Base-by-base conservation (phyloP, 1,140 invertebrate genomes). In the Drosophila littoralis region DNA sequence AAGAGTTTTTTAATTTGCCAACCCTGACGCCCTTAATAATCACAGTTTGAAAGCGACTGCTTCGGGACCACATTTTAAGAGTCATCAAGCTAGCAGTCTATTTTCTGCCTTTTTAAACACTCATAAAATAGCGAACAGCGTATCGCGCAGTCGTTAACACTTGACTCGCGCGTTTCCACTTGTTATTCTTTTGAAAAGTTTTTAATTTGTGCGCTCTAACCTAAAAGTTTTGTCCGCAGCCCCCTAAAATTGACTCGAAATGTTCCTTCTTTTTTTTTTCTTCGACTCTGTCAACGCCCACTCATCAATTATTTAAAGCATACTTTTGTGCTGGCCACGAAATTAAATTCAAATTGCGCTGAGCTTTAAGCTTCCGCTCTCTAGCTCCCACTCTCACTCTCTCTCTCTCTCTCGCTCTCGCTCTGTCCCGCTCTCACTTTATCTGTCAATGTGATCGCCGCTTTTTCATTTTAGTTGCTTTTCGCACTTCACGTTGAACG, bases 381-480 rank as follows among this genome's bases (percentile, higher is more conserved):
- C 15, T 6, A 9, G 6, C 15, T 7, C 15, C 7, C 43, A 7
- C 17, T 7, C 45, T 5, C 45, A 8, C 2, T 46, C 5, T 13
- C 45, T 22, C 17, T 17, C 8, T 12, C 46, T 28, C 43, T 2
- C 43, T 9, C n/a, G n/a, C 45, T 22, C 17, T 17, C 8, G 6
- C 46, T 28, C 43, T 2, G 15, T 9, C 45, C 6, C 45, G 7
- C 45, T 22, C 43, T n/a, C 45, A 28, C 22, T 28, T 48, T 28
- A 28, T 28, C 46, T 6, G 3, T 4, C 5, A 43, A 28, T 69
- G 28, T 38, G 67, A 70, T 63, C 67, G 50, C 17, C 10, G 60
- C 72, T 76, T 61, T 80, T 57, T 45, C 43, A 10, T 10, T 43
- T 75, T 42, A 83, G 75, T 82, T 51, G 40, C 59, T 45, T 60